These are phyloP conservation scores for Mellilla xanthometata DNA, from an alignment of 2,888 invertebrate species.

Conservation along the genomic window DNA sequence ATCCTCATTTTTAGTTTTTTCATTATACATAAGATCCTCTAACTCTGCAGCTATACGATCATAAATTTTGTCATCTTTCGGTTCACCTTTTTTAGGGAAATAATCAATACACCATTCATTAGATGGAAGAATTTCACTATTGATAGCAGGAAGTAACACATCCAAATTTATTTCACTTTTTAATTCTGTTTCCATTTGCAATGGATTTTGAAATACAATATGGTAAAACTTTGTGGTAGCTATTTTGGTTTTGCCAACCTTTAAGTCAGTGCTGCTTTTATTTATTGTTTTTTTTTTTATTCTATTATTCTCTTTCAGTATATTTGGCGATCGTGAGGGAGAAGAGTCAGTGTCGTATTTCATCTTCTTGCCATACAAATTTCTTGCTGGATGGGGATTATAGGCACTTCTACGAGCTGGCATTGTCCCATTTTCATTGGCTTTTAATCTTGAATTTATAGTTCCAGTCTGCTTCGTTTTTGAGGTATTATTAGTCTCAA, in stretches of 20 bases:
- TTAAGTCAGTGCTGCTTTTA: not conserved
- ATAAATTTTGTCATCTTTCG: constrained; percentile 75
- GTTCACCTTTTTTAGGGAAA: constrained; percentile 66
- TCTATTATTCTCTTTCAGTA: constrained; percentile 69
- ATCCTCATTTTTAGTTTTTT: constrained; percentile 51
- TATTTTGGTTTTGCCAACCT: constrained; percentile 33
- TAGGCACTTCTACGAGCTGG: constrained; percentile 58
- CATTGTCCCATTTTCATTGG: constrained; percentile 77
- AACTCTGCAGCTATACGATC: constrained; percentile 77
- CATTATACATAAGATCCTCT: constrained; percentile 75
- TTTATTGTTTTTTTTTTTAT: constrained; percentile 43
- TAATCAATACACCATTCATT: constrained; percentile 74
- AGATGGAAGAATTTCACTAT: constrained; percentile 63
- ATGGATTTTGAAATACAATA: constrained; percentile 62
- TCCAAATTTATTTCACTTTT: constrained; percentile 51
- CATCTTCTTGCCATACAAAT: constrained; percentile 12
- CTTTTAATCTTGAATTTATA: constrained; percentile 58
- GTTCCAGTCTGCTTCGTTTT: constrained; percentile 51
- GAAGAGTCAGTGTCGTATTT: constrained; percentile 36
- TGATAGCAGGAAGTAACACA: constrained; percentile 58
- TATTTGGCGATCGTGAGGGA: constrained; percentile 38
- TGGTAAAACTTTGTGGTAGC: constrained; percentile 59
- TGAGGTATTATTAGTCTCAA: constrained; percentile 60
- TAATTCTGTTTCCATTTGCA: constrained; percentile 43
- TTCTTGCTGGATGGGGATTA: constrained; percentile 53